Evolutionary conservation across 2,888 invertebrate species (phyloP), one percentile per base, ranked within the genome.

Genomic region (Schizotus pectinicornis): DNA sequence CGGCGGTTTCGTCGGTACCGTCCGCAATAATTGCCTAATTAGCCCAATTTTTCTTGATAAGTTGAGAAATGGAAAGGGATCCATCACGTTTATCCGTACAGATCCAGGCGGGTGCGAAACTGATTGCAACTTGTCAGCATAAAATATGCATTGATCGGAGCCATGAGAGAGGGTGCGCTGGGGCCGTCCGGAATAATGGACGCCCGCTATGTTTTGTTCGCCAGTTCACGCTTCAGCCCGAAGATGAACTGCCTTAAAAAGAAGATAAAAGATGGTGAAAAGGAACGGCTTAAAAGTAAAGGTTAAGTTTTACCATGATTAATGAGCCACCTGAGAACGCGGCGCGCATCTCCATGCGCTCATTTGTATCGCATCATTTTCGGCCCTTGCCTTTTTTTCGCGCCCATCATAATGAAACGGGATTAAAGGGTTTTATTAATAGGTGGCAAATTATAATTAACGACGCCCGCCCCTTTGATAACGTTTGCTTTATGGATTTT

Each of bases 281-380:
- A 47, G 59, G 34, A 59, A 50, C 43, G 51, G 53, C 57, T 63
- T 63, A 61, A 59, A 63, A 62, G 64, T 64, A 59, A 59, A 65
- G 61, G 63, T 65, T 63, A 61, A 63, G 59, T 63, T 61, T 55
- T 57, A 55, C 53, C 49, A 61, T 65, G 65, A 65, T 65, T 63
- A 65, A 65, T 63, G 65, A 58, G 58, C 59, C 56, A 63, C 59
- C 63, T 63, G 61, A 61, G 52, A 56, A 55, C 53, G 11, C 41
- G 51, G 12, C 56, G 51, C 60, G 54, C 59, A 38, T 53, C 49
- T 56, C 48, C 8, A 60, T 52, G 56, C 48, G 43, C 52, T 60
- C 52, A 56, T 56, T 56, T 56, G 59, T 56, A 58, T 41, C 38
- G 37, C 35, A 12, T 38, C 38, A 34, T 48, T 35, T 33, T 7